Evolutionary conservation across 2,797 vertebrate genomes (phyloP).

Genomic region (Limnodromus scolopaceus): DNA sequence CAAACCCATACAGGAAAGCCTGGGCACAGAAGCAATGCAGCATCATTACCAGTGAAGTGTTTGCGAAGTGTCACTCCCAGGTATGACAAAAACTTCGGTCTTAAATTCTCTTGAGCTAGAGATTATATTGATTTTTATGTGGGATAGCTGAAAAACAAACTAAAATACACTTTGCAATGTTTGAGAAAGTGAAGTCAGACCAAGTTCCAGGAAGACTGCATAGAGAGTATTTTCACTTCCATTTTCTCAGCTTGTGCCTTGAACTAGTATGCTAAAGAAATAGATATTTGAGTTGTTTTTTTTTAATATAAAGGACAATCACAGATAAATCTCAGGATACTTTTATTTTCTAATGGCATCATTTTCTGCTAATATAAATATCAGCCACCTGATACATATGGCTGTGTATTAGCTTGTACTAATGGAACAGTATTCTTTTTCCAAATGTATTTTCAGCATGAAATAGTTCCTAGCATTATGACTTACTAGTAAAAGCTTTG

Average conservation of each 20-base stretch:
- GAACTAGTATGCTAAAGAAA: neutral
- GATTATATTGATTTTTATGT: neutral
- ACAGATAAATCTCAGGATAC: neutral
- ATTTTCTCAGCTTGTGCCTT: neutral
- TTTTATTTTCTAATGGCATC: neutral
- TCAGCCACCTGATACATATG: neutral
- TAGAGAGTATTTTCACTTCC: neutral
- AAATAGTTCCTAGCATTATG: neutral
- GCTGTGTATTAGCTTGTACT: neutral
- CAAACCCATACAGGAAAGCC: slow-evolving; percentile 82
- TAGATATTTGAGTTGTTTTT: too few relatives aligned
- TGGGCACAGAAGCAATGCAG: slow-evolving; percentile 87
- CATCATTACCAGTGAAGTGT: slow-evolving; percentile 80
- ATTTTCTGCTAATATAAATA: neutral
- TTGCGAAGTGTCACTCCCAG: slow-evolving; percentile 80
- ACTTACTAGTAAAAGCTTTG: neutral
- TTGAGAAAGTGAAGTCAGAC: neutral
- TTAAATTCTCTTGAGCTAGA: neutral
- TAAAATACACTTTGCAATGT: neutral
- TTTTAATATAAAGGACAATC: neutral
- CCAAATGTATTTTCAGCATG: neutral
- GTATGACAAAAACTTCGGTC: slow-evolving; percentile 61
- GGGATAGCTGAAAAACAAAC: neutral
- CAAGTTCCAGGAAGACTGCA: neutral
- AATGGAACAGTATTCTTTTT: neutral